A percentile compares a stretch with the other conserved stretches of the same genome.
phyloP scores from a whole-genome alignment of 2,888 invertebrate genomes.

The Drosophila lutescens region DNA sequence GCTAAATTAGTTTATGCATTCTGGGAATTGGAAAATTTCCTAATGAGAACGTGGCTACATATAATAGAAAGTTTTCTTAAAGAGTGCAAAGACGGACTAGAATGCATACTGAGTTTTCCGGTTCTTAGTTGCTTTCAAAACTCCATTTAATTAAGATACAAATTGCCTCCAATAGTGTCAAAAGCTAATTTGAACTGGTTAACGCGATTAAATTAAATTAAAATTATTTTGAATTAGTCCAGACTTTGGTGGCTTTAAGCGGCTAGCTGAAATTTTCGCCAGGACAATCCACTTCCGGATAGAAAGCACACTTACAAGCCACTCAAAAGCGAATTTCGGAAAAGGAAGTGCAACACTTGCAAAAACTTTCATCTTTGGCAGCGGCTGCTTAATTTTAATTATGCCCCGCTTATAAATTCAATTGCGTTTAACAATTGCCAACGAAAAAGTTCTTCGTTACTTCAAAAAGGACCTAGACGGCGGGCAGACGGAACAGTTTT shows the following conservation, averaged over 20 bases:
- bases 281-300: slow-evolving; percentile 47
- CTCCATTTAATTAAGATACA: slow-evolving; percentile 4
- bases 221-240: too few species aligned
- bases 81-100: neutral
- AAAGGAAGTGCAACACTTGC: slow-evolving; percentile 65
- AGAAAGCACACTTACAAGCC: slow-evolving; percentile 23
- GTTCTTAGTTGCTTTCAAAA: neutral
- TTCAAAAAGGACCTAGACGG: slow-evolving; percentile 39
- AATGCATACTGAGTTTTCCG: neutral
- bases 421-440: slow-evolving; percentile 79
- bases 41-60: slow-evolving; percentile 50
- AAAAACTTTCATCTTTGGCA: slow-evolving; percentile 60
- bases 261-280: slow-evolving; percentile 3
- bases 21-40: slow-evolving; percentile 67
- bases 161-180: too few species aligned
- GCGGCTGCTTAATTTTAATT: slow-evolving; percentile 76
- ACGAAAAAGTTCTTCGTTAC: slow-evolving; percentile 49
- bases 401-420: slow-evolving; percentile 78
- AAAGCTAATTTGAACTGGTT: too few species aligned
- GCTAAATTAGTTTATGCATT: slow-evolving; percentile 75
- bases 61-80: slow-evolving; percentile 18
- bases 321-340: slow-evolving; percentile 39
- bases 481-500: slow-evolving; percentile 62
- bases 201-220: too few species aligned
- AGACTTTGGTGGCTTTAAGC: neutral